phyloP scores from a whole-genome alignment of 1,140 invertebrate genomes.

The Physella acuta region DNA sequence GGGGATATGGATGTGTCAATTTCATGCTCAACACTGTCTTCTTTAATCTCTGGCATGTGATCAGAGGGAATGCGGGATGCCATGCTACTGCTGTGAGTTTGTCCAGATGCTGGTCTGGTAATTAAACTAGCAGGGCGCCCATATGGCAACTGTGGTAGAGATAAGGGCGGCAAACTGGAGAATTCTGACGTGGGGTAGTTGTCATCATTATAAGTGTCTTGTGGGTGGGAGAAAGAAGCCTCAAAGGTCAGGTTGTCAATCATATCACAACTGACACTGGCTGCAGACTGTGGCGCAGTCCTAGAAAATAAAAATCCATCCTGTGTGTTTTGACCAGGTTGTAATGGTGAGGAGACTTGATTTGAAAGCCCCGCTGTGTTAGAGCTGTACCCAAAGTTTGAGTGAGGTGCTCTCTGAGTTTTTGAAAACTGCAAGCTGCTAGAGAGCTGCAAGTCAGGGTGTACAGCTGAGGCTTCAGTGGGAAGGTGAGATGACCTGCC shows the following conservation, averaged over 20 bases:
- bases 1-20: slow-evolving; percentile 14
- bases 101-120: not conserved
- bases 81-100: not conserved
- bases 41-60: slow-evolving; percentile 15
- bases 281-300: not conserved
- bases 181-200: not conserved
- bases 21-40: slow-evolving; percentile 17
- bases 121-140: not conserved
- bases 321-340: too few relatives aligned
- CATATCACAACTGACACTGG: not conserved
- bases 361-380: not conserved
- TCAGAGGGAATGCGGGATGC: not conserved
- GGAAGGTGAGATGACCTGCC: not conserved
- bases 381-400: not conserved
- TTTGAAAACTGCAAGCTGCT: not conserved
- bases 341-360: not conserved
- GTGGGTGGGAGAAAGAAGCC: not conserved
- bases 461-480: not conserved
- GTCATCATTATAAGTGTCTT: not conserved
- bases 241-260: not conserved
- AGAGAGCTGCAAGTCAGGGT: not conserved
- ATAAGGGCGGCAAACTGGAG: slow-evolving; percentile 14
- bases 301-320: too few relatives aligned
- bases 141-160: not conserved
- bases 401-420: not conserved